These are phyloP conservation scores for Spizaetus ornatus DNA, from an alignment of 2,113 vertebrate genomes.

Conservation along the genomic window DNA sequence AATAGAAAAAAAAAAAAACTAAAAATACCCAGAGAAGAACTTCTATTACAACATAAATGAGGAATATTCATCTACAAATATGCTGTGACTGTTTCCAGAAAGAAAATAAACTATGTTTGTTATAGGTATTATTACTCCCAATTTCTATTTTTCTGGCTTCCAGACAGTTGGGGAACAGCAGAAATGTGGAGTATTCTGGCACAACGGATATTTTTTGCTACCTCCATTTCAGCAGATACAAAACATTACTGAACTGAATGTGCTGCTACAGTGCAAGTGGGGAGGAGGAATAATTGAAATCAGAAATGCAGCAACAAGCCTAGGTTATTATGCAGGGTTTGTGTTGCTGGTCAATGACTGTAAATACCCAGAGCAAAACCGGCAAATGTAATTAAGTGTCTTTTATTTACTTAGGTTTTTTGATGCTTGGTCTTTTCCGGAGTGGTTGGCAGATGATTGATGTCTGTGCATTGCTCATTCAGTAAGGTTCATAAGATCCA, in stretches of 20 bases:
- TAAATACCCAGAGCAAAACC: not conserved
- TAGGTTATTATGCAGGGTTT: not conserved
- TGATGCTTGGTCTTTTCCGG: accelerated
- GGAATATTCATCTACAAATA: not conserved
- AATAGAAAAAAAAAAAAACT: not conserved
- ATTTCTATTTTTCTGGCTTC: not conserved
- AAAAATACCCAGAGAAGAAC: not conserved
- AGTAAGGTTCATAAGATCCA: not conserved
- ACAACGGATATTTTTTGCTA: not conserved
- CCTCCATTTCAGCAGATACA: not conserved
- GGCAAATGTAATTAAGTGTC: not conserved
- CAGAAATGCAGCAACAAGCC: not conserved
- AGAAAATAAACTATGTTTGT: not conserved
- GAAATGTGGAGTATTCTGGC: not conserved
- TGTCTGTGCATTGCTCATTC: not conserved
- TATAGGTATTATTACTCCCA: not conserved
- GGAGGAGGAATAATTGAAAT: not conserved
- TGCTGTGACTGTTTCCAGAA: not conserved
- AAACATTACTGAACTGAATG: not conserved
- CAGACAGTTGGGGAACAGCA: not conserved
- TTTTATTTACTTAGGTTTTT: not conserved
- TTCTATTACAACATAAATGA: not conserved
- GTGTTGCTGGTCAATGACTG: not conserved
- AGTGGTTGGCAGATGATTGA: not conserved
- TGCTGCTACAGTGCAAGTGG: not conserved